Percentiles rank a stretch among this genome's conserved stretches.
These are phyloP conservation scores for Halesus radiatus DNA, from an alignment of 1,140 invertebrate species.

Conservation along the genomic window DNA sequence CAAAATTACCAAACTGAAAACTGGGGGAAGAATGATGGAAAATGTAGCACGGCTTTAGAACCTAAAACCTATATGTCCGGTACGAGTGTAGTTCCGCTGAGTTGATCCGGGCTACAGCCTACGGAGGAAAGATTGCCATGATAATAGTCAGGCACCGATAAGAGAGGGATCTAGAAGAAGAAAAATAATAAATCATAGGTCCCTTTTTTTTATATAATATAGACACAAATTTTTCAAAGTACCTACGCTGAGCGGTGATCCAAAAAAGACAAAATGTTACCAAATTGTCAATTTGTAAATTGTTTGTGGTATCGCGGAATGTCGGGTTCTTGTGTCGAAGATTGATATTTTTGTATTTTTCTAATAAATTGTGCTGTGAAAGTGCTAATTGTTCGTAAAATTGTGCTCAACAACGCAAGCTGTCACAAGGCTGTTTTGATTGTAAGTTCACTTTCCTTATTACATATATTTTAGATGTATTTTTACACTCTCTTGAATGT, in stretches of 20 bases:
- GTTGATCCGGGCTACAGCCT: too few species aligned
- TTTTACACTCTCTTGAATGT: background rate
- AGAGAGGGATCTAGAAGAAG: too few species aligned
- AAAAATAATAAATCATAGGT: too few species aligned
- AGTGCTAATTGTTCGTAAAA: constrained; percentile 5
- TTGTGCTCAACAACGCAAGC: constrained; percentile 18
- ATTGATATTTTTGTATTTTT: constrained; percentile 28
- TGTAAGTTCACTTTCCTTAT: constrained; percentile 34
- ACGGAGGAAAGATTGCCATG: too few species aligned
- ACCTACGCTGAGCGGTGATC: background rate
- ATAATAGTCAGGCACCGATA: too few species aligned
- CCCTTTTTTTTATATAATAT: too few species aligned
- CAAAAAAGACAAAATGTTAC: background rate
- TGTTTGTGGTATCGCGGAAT: constrained; percentile 35
- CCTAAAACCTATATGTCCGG: too few species aligned
- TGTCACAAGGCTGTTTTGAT: constrained; percentile 34
- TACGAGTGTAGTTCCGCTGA: too few species aligned
- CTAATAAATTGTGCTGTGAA: constrained; percentile 28
- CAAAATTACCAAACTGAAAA: too few species aligned
- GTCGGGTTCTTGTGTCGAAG: constrained; percentile 9
- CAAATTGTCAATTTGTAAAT: constrained; percentile 33
- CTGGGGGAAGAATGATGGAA: too few species aligned
- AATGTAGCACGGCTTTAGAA: too few species aligned
- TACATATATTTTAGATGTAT: background rate
- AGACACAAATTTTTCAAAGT: background rate